Evolutionary conservation across 2,888 invertebrate species (phyloP).

Genomic region (Subacronicta megacephala): DNA sequence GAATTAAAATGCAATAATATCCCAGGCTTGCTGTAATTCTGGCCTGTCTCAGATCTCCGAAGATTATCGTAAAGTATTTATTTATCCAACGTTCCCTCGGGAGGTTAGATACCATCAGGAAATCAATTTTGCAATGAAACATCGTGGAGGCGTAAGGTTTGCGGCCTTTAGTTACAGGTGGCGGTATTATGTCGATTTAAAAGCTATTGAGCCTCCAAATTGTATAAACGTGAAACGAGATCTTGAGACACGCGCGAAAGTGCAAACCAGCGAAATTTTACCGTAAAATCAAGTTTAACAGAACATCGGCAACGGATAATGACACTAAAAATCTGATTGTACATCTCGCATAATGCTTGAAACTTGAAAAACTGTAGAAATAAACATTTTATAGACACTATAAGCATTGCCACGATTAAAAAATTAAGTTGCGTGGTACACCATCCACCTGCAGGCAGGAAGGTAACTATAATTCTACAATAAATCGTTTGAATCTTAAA

Average conservation of each 20-base stretch:
- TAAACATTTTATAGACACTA: constrained; percentile 28
- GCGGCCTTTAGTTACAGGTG: constrained; percentile 80
- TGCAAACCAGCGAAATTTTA: background rate
- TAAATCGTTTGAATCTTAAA: constrained; percentile 54
- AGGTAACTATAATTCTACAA: constrained; percentile 51
- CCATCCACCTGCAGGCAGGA: constrained; percentile 47
- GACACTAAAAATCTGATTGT: background rate
- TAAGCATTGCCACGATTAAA: constrained; percentile 31
- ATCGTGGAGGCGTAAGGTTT: constrained; percentile 84
- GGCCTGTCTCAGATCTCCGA: constrained; percentile 83
- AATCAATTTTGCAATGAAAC: constrained; percentile 87
- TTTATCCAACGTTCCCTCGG: constrained; percentile 86
- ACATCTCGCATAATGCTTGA: background rate
- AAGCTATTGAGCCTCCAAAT: constrained; percentile 65
- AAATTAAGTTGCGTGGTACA: constrained; percentile 32
- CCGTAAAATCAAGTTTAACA: background rate
- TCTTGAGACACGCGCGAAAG: background rate
- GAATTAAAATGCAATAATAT: constrained; percentile 89
- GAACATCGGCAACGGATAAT: background rate
- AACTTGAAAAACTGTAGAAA: background rate
- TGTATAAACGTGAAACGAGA: constrained; percentile 22
- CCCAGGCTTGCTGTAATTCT: constrained; percentile 80
- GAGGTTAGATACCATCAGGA: constrained; percentile 86
- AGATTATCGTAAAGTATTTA: constrained; percentile 89
- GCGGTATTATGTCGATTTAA: constrained; percentile 69